These are phyloP conservation scores for Delia radicum DNA, from an alignment of 1,140 invertebrate genomes.

Conservation along the genomic window DNA sequence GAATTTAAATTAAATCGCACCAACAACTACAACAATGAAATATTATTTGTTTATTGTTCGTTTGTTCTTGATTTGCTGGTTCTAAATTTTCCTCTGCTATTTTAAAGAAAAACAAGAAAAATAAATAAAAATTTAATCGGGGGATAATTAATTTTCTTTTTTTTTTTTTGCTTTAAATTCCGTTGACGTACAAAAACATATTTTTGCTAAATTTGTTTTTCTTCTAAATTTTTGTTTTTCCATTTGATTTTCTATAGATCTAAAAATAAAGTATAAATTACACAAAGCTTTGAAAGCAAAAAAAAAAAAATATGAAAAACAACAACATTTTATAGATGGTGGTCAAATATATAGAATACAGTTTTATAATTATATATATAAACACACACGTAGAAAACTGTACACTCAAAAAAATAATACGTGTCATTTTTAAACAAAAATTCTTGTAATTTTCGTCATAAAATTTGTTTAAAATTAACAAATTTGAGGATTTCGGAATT, in stretches of 20 bases:
- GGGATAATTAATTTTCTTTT: neutral
- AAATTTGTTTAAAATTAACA: too few species aligned
- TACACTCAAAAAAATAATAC: too few species aligned
- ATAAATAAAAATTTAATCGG: neutral
- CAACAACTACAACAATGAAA: neutral
- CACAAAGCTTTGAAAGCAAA: neutral
- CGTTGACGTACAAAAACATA: neutral
- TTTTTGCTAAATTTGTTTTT: neutral
- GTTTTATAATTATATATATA: too few species aligned
- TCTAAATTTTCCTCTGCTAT: neutral
- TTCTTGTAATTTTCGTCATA: too few species aligned
- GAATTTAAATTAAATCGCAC: neutral
- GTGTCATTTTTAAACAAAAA: too few species aligned
- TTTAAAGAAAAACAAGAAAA: neutral
- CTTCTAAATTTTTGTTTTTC: neutral
- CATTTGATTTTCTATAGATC: conserved; percentile 7
- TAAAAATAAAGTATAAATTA: conserved; percentile 23
- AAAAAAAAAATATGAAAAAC: neutral
- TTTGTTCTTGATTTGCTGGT: neutral
- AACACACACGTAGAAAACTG: too few species aligned
- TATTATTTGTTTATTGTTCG: neutral
- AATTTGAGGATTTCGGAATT: too few species aligned
- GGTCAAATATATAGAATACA: too few species aligned
- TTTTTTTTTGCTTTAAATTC: neutral
- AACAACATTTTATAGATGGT: neutral